Percentiles rank a stretch among this genome's conserved stretches.
phyloP scores from a whole-genome alignment of 1,140 invertebrate genomes.

The Saxidomus purpurata region DNA sequence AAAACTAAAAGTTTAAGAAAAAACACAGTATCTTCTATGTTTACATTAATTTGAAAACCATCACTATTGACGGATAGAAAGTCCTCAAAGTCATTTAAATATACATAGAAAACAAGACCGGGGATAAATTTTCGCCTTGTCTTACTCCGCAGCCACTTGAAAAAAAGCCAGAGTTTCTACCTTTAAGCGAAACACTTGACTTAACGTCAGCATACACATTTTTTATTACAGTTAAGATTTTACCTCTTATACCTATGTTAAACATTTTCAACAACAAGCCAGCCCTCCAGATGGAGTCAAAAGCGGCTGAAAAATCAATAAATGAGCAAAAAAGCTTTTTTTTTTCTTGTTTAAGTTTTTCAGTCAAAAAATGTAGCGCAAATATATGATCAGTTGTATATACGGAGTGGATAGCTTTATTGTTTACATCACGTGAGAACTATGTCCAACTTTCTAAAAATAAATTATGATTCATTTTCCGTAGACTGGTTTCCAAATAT shows the following conservation, averaged over 20 bases:
- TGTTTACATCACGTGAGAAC: too few relatives aligned
- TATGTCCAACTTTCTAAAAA: too few relatives aligned
- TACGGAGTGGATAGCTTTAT: too few relatives aligned
- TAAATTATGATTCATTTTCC: too few relatives aligned
- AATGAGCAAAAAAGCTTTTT: not conserved
- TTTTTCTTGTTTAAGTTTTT: not conserved
- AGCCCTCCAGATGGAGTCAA: slow-evolving; percentile 6
- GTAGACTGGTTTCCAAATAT: too few relatives aligned
- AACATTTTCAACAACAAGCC: not conserved
- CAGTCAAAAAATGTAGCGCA: not conserved
- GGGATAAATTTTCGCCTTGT: slow-evolving; percentile 15
- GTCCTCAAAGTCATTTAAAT: not conserved
- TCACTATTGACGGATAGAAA: not conserved
- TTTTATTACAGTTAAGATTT: not conserved
- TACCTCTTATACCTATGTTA: not conserved
- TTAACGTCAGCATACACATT: slow-evolving; percentile 3
- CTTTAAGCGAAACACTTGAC: not conserved
- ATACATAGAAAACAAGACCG: slow-evolving; percentile 1
- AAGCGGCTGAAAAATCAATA: too few relatives aligned
- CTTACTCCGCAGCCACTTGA: not conserved
- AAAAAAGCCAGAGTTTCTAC: not conserved
- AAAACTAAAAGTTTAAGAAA: too few relatives aligned
- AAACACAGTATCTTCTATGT: too few relatives aligned
- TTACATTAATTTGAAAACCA: not conserved
- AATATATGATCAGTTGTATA: slow-evolving; percentile 35